These are phyloP conservation scores for Polia nebulosa DNA, from an alignment of 2,888 invertebrate genomes.

Conservation along the genomic window DNA sequence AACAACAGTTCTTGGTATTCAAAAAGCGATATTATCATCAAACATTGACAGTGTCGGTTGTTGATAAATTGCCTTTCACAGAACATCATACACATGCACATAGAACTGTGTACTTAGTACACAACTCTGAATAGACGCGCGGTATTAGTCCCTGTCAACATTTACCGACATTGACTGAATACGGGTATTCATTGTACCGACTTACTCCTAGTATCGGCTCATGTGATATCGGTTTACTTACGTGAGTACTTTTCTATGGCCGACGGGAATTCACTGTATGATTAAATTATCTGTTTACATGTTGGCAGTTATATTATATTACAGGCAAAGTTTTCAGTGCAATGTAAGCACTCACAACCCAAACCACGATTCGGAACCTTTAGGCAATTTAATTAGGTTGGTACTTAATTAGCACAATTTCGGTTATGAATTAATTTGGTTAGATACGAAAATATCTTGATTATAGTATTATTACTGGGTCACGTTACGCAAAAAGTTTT, in stretches of 20 bases:
- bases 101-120: slow-evolving; percentile 32
- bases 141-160: slow-evolving; percentile 61
- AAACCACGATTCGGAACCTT: too few relatives aligned
- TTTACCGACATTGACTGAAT: slow-evolving; percentile 49
- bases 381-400: too few relatives aligned
- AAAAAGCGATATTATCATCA: slow-evolving; percentile 51
- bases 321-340: slow-evolving; percentile 3
- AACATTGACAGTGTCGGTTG: slow-evolving; percentile 41
- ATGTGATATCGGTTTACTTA: slow-evolving; percentile 25
- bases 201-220: slow-evolving; percentile 18
- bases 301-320: slow-evolving; percentile 8
- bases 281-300: neutral
- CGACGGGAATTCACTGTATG: slow-evolving; percentile 9
- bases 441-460: too few relatives aligned
- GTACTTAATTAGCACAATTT: slow-evolving; percentile 19
- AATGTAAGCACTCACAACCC: neutral
- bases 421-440: slow-evolving; percentile 27
- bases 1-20: slow-evolving; percentile 31
- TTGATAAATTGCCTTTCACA: slow-evolving; percentile 52
- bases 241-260: slow-evolving; percentile 8
- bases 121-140: slow-evolving; percentile 36
- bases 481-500: slow-evolving; percentile 36
- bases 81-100: slow-evolving; percentile 17
- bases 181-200: slow-evolving; percentile 42
- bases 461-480: too few relatives aligned